Percentiles rank a stretch among this genome's conserved stretches.
These are phyloP conservation scores for Catocala sponsa DNA, from an alignment of 2,888 invertebrate species.

Conservation along the genomic window DNA sequence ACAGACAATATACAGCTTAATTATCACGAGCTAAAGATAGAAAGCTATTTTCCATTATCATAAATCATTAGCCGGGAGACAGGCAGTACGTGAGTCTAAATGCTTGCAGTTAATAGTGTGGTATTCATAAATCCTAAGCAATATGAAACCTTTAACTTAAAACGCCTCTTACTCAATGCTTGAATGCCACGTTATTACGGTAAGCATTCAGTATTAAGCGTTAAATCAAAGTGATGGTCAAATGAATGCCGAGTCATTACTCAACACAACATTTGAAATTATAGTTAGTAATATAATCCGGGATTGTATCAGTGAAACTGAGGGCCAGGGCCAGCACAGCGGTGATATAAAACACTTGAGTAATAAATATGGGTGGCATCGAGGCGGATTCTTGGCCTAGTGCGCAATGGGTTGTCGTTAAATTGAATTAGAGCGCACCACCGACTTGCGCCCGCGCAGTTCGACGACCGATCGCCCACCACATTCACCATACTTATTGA, in stretches of 20 bases:
- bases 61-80: slow-evolving; percentile 38
- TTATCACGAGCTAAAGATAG: slow-evolving; percentile 37
- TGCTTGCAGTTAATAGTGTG: slow-evolving; percentile 33
- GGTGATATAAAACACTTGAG: slow-evolving; percentile 63
- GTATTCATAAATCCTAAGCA: slow-evolving; percentile 53
- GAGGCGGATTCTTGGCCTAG: slow-evolving; percentile 63
- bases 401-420: slow-evolving; percentile 81
- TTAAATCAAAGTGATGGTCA: slow-evolving; percentile 63
- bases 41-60: slow-evolving; percentile 41
- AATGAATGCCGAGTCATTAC: slow-evolving; percentile 55
- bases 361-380: slow-evolving; percentile 66
- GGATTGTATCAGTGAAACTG: slow-evolving; percentile 36
- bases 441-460: slow-evolving; percentile 85
- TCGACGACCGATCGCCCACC: slow-evolving; percentile 87
- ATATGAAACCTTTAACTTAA: slow-evolving; percentile 61
- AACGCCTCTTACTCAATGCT: slow-evolving; percentile 54
- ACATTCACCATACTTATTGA: slow-evolving; percentile 79
- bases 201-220: slow-evolving; percentile 53
- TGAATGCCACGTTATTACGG: slow-evolving; percentile 50
- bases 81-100: slow-evolving; percentile 29
- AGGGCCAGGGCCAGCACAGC: slow-evolving; percentile 51
- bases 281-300: slow-evolving; percentile 58
- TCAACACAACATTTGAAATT: slow-evolving; percentile 61
- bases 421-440: slow-evolving; percentile 85
- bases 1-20: slow-evolving; percentile 43